phyloP scores from a whole-genome alignment of 64 coral and sea anemone species.

The Dendrophyllia cribrosa region DNA sequence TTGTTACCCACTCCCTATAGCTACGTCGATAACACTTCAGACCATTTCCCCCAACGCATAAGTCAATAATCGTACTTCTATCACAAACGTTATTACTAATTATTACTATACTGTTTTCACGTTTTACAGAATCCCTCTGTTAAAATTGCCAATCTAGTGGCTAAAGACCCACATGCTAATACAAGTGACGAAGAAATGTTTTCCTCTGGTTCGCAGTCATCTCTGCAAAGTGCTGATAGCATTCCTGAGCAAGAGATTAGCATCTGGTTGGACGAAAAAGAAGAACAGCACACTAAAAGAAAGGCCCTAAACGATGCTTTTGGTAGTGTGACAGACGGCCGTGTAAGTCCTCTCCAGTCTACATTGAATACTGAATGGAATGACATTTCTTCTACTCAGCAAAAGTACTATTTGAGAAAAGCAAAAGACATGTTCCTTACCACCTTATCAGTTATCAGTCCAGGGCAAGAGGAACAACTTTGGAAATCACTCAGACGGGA shows the following conservation, averaged over 20 bases:
- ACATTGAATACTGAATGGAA: constrained; percentile 62
- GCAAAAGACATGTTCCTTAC: constrained; percentile 35
- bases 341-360: constrained; percentile 28
- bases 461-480: constrained; percentile 50
- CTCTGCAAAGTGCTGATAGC: neutral
- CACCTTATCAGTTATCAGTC: constrained; percentile 38
- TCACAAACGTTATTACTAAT: too few relatives aligned
- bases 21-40: too few relatives aligned
- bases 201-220: neutral
- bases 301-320: constrained; percentile 28
- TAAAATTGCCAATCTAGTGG: too few relatives aligned
- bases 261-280: constrained; percentile 38
- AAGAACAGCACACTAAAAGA: constrained; percentile 48
- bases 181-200: too few relatives aligned
- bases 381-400: constrained; percentile 49
- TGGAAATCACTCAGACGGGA: constrained; percentile 36
- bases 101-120: too few relatives aligned
- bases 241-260: constrained; percentile 42
- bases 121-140: too few relatives aligned
- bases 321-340: constrained; percentile 26
- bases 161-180: too few relatives aligned
- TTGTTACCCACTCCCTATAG: too few relatives aligned
- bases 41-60: too few relatives aligned
- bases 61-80: too few relatives aligned
- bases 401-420: constrained; percentile 54